Conservation (phyloP, 2,797 vertebrate species). For the Sylvia borin region DNA sequence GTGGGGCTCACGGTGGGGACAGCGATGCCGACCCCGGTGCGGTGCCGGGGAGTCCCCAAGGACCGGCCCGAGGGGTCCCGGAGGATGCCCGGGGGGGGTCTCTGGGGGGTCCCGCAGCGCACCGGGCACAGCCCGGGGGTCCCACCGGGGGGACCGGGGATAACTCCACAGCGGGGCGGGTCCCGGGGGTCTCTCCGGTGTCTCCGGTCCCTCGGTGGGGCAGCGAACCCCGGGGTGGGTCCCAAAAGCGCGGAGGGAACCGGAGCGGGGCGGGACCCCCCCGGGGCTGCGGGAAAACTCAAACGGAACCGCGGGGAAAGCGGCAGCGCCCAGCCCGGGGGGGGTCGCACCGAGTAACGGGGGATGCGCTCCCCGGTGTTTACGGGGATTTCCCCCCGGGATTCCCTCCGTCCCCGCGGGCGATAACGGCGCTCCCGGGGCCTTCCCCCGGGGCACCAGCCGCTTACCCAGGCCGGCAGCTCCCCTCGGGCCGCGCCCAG, state of each 20-base stretch:
- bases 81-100: not conserved
- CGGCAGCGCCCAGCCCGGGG: too few relatives aligned
- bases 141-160: not conserved
- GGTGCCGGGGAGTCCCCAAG: too few relatives aligned
- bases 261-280: too few relatives aligned
- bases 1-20: not conserved
- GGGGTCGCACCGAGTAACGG: too few relatives aligned
- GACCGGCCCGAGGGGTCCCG: not conserved
- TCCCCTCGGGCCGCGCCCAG: not conserved
- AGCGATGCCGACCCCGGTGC: not conserved
- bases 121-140: not conserved
- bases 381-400: too few relatives aligned
- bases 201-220: too few relatives aligned
- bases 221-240: too few relatives aligned
- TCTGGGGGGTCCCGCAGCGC: not conserved
- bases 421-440: not conserved
- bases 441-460: not conserved
- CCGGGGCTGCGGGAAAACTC: too few relatives aligned
- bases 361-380: too few relatives aligned
- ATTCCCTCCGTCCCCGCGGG: not conserved
- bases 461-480: slow-evolving; percentile 31
- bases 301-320: too few relatives aligned
- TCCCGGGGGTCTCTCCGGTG: too few relatives aligned
- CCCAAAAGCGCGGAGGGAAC: too few relatives aligned
- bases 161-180: not conserved